Conservation (phyloP, 2,888 invertebrate genomes). For the Tolmerus cingulatus region DNA sequence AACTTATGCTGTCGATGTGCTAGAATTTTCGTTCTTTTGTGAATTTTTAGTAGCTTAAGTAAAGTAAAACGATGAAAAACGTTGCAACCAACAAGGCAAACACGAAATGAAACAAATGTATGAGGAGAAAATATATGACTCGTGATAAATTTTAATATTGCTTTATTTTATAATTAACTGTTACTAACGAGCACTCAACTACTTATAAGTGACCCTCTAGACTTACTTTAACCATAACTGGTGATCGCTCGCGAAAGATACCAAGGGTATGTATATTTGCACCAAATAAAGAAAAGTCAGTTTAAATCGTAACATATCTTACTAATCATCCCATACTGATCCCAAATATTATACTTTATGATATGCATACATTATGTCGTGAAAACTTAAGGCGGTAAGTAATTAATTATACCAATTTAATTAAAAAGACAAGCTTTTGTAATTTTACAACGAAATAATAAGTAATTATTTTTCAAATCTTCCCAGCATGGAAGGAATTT, state of each 20-base stretch:
- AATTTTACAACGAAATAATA: too few relatives aligned
- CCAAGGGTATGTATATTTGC: slow-evolving; percentile 46
- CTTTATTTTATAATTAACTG: slow-evolving; percentile 20
- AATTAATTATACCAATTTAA: neutral
- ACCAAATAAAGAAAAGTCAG: slow-evolving; percentile 33
- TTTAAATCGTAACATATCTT: neutral
- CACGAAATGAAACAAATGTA: slow-evolving; percentile 24
- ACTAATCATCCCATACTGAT: neutral
- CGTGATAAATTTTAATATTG: slow-evolving; percentile 36
- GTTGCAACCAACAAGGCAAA: neutral
- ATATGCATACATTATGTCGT: neutral
- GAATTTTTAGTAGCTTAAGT: slow-evolving; percentile 32
- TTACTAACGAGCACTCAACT: slow-evolving; percentile 15
- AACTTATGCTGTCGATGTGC: neutral
- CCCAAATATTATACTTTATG: neutral
- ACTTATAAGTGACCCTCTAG: slow-evolving; percentile 25
- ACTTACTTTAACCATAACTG: slow-evolving; percentile 24
- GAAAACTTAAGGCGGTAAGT: neutral
- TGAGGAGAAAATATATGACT: slow-evolving; percentile 27
- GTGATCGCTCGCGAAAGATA: slow-evolving; percentile 12
- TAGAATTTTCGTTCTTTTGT: neutral
- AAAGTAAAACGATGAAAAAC: neutral
- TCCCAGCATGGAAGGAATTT: too few relatives aligned
- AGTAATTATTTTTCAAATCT: too few relatives aligned
- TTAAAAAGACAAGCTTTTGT: neutral